Conservation (phyloP, 2,113 vertebrate genomes). For the Oenanthe oenanthe region DNA sequence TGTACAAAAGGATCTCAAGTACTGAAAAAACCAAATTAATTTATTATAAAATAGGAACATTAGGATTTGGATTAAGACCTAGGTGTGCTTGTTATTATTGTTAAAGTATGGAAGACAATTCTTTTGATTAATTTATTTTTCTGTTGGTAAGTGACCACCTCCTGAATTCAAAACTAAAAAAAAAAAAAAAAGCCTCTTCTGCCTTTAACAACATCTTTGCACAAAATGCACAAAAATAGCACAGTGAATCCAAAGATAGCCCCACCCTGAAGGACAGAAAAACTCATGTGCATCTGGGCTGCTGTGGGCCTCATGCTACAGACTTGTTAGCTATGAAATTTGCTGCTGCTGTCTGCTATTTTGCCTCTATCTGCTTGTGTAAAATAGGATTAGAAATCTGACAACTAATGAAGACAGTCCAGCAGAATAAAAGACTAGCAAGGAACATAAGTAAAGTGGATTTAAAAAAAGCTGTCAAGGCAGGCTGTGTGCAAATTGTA, state of each 20-base stretch:
- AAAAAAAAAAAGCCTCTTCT: background rate
- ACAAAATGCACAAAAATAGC: background rate
- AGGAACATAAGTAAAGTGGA: background rate
- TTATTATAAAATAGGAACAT: background rate
- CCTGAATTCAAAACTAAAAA: background rate
- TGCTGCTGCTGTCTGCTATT: background rate
- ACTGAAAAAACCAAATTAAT: background rate
- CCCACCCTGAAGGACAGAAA: background rate
- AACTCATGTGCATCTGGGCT: background rate
- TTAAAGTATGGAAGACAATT: background rate
- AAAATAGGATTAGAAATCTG: constrained; percentile 8
- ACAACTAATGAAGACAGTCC: background rate
- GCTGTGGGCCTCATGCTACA: background rate
- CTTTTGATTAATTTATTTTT: background rate
- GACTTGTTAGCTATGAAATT: background rate
- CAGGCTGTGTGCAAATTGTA: background rate
- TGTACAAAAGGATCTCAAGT: background rate
- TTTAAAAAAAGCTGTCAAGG: background rate
- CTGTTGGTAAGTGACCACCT: background rate
- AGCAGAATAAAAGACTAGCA: background rate
- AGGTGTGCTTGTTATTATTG: background rate
- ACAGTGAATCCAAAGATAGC: background rate
- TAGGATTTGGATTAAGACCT: background rate
- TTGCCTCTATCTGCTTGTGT: background rate
- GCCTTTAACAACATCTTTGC: background rate